Evolutionary conservation across 2,113 vertebrate genomes (phyloP), one percentile per base, ranked within the genome.

Genomic region (Lasiurus cinereus): DNA sequence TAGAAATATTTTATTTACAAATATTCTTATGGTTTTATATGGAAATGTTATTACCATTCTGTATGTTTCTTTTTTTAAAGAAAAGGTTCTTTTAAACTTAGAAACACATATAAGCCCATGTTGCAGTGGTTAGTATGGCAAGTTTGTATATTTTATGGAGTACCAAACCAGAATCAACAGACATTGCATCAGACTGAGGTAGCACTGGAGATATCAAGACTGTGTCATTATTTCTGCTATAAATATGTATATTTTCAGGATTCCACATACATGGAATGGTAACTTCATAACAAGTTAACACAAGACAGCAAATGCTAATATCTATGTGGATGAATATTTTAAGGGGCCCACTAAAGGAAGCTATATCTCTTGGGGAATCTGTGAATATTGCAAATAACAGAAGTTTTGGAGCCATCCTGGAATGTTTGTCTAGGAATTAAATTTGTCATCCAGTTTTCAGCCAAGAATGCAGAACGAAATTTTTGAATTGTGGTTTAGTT

Each of bases 91-190:
- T 77, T 3, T 88, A 98, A 95, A 97, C 96, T 97, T 97, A 94
- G 96, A 97, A 98, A 95, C 92, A 96, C 94, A 80, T 78, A 93
- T 85, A 59, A 77, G 70, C 62, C 94, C 96, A 66, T 96, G 80
- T 88, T 97, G 84, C 73, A 96, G 46, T 83, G 82, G 96, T 98
- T 98, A 95, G 97, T 85, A 97, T 96, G 96, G 97, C 82, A 90
- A 98, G 62, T 97, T 79, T 94, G 93, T 91, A 97, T 94, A 83
- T 92, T 96, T 91, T 95, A 97, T 96, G 98, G 96, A 97, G 97
- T 96, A 88, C 73, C 79, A 95, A 97, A 97, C 94, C 54, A 97
- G 96, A 97, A 97, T 96, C 98, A 98, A 98, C 85, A 98, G 82
- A 97, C 59, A 90, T 56, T 87, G 50, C 39, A 94, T 88, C 74